Evolutionary conservation across 2,797 vertebrate genomes (phyloP), one percentile per base, ranked within the genome.

Genomic region (Ptychadena robeensis): DNA sequence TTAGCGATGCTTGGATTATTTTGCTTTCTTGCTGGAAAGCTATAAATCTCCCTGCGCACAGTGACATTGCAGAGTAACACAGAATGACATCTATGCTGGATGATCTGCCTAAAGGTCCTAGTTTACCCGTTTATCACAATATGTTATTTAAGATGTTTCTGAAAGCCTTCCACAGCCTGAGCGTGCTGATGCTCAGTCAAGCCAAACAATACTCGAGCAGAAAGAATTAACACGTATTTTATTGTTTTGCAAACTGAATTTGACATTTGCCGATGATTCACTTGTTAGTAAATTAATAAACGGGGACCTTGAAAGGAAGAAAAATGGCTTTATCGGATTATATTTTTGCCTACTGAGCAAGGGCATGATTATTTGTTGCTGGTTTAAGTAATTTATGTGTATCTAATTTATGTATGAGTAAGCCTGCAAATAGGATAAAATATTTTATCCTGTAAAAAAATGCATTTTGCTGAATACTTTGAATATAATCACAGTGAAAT

Each of bases 81-180:
- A 80, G 57, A 65, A 75, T 85, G 78, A 85, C 83, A 76, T 64
- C 37, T 80, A 65, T 85, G 66, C 64, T 85, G 32, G 72, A 80
- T 85, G 82, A 80, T 85, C 78, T 80, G 83, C 83, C 83, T 78
- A 80, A 34, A 85, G 78, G 83, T 85, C 37, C 78, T 80, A 66
- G 71, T 85, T 80, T 85, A 85, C 78, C 27, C 64, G 78, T 85
- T 80, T 85, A 85, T 81, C 83, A 81, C 78, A 81, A 76, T 85
- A 76, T 84, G 82, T 84, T 82, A 76, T 79, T 75, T 80, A 80
- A 81, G 72, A 81, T 76, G 71, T 75, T 40, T 66, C 72, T 81
- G 66, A 76, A 81, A 80, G 77, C 72, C 78, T 70, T 80, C 64
- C 31, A 38, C 38, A 70, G 78, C 83, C 73, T 14, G n/a, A 37